Evolutionary conservation across 2,797 vertebrate species (phyloP).

Genomic region (Hypotaenidia philippensis): DNA sequence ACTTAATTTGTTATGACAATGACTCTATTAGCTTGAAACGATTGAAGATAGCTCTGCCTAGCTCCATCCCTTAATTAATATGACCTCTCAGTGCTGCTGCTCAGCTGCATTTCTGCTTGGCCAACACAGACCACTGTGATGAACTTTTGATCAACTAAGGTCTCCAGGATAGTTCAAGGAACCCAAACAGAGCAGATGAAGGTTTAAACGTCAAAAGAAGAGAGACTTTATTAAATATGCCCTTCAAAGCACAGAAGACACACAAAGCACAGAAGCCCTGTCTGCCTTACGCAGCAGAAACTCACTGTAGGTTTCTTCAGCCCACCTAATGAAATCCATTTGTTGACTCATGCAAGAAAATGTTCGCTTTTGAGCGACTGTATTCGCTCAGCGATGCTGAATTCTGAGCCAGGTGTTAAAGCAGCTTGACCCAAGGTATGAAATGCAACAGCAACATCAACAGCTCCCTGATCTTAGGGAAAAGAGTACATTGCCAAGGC

Average conservation of each 20-base stretch:
- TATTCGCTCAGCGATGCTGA: conserved; percentile 15
- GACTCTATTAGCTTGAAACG: conserved; percentile 1
- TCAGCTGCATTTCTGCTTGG: conserved; percentile 20
- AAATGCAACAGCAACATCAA: not conserved
- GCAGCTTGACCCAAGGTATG: not conserved
- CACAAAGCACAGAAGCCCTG: not conserved
- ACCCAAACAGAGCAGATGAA: not conserved
- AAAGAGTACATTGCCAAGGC: not conserved
- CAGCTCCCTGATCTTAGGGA: not conserved
- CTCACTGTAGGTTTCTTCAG: not conserved
- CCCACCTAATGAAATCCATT: conserved; percentile 4
- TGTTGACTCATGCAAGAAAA: conserved; percentile 57
- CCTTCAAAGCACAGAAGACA: not conserved
- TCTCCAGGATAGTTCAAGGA: not conserved
- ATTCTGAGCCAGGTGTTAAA: conserved; percentile 12
- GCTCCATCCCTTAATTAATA: conserved; percentile 48
- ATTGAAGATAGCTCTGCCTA: not conserved
- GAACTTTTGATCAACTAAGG: conserved; percentile 8
- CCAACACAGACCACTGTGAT: not conserved
- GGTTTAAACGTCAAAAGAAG: not conserved
- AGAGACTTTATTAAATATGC: not conserved
- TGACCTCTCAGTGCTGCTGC: conserved; percentile 39
- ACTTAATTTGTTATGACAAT: not conserved
- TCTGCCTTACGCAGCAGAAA: not conserved
- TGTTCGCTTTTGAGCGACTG: not conserved